phyloP scores from a whole-genome alignment of 1,140 invertebrate species.

The Battus philenor region DNA sequence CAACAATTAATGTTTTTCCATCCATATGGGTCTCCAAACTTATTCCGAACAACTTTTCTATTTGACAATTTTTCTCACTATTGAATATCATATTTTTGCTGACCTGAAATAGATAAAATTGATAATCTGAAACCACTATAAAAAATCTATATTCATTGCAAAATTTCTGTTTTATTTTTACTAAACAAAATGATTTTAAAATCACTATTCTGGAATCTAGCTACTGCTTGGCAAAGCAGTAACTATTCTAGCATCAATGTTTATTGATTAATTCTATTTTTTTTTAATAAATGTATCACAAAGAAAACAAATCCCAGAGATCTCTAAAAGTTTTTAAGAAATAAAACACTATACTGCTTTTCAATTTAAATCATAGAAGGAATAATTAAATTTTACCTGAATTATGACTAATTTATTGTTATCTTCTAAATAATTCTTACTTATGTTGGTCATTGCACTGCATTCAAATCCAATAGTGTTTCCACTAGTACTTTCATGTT shows the following conservation, averaged over 20 bases:
- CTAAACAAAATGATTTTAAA: too few relatives aligned
- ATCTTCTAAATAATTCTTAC: slow-evolving; percentile 26
- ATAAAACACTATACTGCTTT: too few relatives aligned
- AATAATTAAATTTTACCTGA: slow-evolving; percentile 31
- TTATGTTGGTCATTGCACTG: slow-evolving; percentile 2
- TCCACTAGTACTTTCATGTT: slow-evolving; percentile 20
- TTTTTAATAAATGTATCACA: background rate
- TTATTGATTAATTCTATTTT: background rate
- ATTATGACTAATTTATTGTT: slow-evolving; percentile 50
- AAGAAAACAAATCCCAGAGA: too few relatives aligned
- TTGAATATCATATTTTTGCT: slow-evolving; percentile 63
- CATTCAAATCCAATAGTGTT: slow-evolving; percentile 27
- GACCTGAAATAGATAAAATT: slow-evolving; percentile 40
- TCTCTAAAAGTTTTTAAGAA: too few relatives aligned
- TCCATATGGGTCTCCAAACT: slow-evolving; percentile 79
- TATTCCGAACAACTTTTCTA: slow-evolving; percentile 81
- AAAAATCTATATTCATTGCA: too few relatives aligned
- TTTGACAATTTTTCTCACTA: slow-evolving; percentile 66
- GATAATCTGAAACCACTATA: too few relatives aligned
- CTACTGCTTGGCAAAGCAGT: too few relatives aligned
- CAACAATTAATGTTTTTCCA: slow-evolving; percentile 80
- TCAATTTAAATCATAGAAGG: background rate
- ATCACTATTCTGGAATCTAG: too few relatives aligned
- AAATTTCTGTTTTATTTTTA: too few relatives aligned
- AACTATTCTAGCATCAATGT: background rate